phyloP scores from a whole-genome alignment of 64 coral and sea anemone species.

The Cladopsammia gracilis region DNA sequence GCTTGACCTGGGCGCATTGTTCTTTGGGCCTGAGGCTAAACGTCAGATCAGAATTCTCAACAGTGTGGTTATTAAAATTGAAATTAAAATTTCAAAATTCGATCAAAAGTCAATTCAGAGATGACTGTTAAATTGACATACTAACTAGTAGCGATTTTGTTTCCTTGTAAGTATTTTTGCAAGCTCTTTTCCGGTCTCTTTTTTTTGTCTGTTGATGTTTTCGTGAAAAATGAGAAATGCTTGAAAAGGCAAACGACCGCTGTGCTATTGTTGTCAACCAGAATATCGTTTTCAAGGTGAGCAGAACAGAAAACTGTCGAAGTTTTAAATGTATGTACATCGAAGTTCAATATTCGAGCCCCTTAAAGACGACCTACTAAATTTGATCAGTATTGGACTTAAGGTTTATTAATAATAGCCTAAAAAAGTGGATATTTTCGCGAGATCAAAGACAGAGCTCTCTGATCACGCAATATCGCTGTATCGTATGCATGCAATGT shows the following conservation, averaged over 20 bases:
- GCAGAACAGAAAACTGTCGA: neutral
- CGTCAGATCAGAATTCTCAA: neutral
- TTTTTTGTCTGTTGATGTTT: neutral
- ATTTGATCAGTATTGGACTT: neutral
- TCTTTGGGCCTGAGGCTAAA: neutral
- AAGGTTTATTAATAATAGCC: neutral
- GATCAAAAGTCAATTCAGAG: neutral
- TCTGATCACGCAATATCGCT: neutral
- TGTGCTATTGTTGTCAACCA: neutral
- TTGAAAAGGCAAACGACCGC: neutral
- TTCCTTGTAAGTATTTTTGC: neutral
- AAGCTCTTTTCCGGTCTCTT: neutral
- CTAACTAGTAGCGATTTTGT: neutral
- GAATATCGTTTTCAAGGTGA: slow-evolving; percentile 1
- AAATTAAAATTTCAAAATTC: no score
- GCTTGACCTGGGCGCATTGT: neutral
- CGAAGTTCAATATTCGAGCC: neutral
- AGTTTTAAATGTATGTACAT: neutral
- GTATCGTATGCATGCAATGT: neutral
- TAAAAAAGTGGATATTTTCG: neutral
- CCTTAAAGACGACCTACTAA: neutral
- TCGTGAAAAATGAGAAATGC: no score
- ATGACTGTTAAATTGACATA: neutral
- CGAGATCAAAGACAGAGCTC: neutral
- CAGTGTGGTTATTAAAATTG: neutral